Evolutionary conservation across 2,797 vertebrate genomes (phyloP).

Genomic region (Darevskia nairensis): DNA sequence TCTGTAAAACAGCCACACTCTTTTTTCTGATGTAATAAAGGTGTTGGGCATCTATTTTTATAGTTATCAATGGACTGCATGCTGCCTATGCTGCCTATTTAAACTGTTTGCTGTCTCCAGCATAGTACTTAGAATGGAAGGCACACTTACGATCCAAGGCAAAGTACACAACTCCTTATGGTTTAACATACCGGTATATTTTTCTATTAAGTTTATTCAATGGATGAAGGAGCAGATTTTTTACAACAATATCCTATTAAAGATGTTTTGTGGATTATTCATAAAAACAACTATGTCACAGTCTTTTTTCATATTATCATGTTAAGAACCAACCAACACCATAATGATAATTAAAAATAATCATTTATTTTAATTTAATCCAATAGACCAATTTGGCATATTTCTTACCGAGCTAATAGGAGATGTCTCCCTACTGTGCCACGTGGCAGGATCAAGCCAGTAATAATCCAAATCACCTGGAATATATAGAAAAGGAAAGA

Average conservation of each 20-base stretch:
- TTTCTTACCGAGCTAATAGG: constrained; percentile 84
- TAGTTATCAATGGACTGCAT: neutral
- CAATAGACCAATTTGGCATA: neutral
- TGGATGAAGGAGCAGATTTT: neutral
- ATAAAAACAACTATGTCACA: neutral
- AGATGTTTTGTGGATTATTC: fast-evolving
- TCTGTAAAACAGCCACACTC: neutral
- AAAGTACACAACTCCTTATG: neutral
- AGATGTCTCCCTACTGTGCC: constrained; percentile 92
- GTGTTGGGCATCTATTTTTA: neutral
- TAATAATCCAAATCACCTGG: constrained; percentile 98
- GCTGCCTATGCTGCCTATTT: neutral
- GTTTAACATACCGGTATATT: neutral
- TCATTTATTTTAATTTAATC: neutral
- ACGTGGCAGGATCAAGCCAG: constrained; percentile 94
- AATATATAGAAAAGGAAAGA: constrained; percentile 58
- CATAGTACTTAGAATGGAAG: neutral
- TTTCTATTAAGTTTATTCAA: neutral
- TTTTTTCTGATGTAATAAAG: neutral
- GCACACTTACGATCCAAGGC: neutral
- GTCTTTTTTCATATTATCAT: constrained; percentile 13
- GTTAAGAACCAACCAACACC: neutral
- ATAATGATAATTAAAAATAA: constrained; percentile 26
- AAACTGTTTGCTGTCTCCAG: neutral
- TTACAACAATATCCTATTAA: neutral